phyloP scores from a whole-genome alignment of 1,140 invertebrate species.

The Stenopsyche tienmushanensis region DNA sequence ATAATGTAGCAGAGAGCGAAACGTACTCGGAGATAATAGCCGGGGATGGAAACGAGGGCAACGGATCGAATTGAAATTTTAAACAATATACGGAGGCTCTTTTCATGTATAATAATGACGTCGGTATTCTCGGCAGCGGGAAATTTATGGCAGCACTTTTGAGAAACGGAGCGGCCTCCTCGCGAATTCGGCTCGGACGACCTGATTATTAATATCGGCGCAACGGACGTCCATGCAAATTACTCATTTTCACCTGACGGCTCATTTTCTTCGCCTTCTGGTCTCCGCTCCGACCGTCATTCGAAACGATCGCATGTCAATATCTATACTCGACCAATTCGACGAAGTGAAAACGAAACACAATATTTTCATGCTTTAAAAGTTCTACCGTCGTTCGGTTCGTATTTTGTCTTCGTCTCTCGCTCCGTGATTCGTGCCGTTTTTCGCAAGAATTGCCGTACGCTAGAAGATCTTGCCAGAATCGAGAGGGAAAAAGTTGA shows the following conservation, averaged over 20 bases:
- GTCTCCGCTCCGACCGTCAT: neutral
- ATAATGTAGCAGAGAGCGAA: too few relatives aligned
- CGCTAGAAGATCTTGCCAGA: too few relatives aligned
- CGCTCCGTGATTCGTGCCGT: neutral
- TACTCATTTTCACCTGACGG: slow-evolving; percentile 19
- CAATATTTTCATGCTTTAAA: too few relatives aligned
- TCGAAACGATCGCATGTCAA: neutral
- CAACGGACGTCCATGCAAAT: slow-evolving; percentile 22
- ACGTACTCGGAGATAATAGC: too few relatives aligned
- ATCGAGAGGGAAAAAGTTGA: too few relatives aligned
- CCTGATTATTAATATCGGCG: neutral
- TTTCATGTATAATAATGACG: neutral
- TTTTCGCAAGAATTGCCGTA: too few relatives aligned
- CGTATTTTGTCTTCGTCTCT: neutral
- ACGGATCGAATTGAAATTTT: too few relatives aligned
- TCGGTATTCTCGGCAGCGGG: neutral
- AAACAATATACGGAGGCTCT: neutral
- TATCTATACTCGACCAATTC: neutral
- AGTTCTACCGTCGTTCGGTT: too few relatives aligned
- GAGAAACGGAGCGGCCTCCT: too few relatives aligned
- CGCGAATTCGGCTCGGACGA: neutral
- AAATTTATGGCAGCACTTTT: too few relatives aligned
- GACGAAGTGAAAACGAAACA: too few relatives aligned
- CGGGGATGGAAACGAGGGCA: too few relatives aligned
- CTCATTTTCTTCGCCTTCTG: slow-evolving; percentile 8